Base-by-base conservation (phyloP, 2,888 invertebrate genomes). In the Athetis lepigone region DNA sequence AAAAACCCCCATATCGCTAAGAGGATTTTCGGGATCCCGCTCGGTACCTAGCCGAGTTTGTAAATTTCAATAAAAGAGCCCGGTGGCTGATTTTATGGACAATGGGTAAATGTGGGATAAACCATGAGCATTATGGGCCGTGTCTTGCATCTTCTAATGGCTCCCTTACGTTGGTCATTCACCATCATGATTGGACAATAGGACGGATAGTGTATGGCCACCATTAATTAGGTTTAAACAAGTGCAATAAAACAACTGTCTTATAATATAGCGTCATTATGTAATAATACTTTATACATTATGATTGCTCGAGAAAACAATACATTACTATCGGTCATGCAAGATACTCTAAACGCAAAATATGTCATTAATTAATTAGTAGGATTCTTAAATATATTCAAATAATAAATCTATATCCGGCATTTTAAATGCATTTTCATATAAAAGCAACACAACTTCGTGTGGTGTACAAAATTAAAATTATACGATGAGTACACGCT, bases 381-480 rank as follows among this genome's bases (percentile, higher is more conserved):
- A 43, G 42, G 18, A 54, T 52, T 65, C 65, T n/a, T 51, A 51
- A 23, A 42, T 62, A 52, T 23, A 45, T 65, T 39, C 21, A 62
- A 56, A 72, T 51, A 40, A 43, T 47, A 42, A 43, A 39, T n/a
- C 11, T 42, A 23, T 57, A 54, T 1, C 25, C 27, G 4, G 61
- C 56, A 73, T 70, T 70, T 73, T 67, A 70, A 70, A 70, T 70
- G 70, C 70, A 59, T 47, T 70, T 60, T 49, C 6, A 23, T 33
- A 18, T 70, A 54, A 54, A 65, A 71, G 49, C 64, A 57, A 64
- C 25, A 57, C 39, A 57, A 49, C 21, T 50, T 40, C 2, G 7
- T 56, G 27, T 60, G 40, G 19, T 33, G 18, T 55, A 56, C 18
- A 40, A 42, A 62, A 50, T 56, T 45, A 47, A 36, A 16, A 55